phyloP scores from a whole-genome alignment of 1,140 invertebrate species.

The Pomacea maculata region DNA sequence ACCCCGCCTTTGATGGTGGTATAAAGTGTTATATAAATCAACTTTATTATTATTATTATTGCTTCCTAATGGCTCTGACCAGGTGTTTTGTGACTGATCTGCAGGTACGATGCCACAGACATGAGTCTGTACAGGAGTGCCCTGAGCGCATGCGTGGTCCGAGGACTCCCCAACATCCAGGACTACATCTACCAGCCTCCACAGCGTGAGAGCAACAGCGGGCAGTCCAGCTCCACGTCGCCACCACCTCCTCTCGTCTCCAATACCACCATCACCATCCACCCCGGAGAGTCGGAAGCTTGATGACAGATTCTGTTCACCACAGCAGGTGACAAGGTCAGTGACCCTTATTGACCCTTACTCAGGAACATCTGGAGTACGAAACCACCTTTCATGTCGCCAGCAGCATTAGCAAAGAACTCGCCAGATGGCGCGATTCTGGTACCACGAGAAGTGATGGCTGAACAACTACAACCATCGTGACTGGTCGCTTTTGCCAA shows the following conservation, averaged over 20 bases:
- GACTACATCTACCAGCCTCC: conserved; percentile 75
- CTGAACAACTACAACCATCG: no score
- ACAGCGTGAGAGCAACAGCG: background rate
- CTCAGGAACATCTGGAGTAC: background rate
- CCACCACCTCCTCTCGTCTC: conserved; percentile 3
- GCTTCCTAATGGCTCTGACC: background rate
- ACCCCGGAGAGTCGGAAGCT: background rate
- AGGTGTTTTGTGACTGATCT: conserved; percentile 6
- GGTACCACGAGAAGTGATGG: no score
- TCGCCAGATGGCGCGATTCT: no score
- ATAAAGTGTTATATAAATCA: no score
- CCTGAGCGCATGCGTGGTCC: conserved; percentile 85
- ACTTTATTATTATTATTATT: background rate
- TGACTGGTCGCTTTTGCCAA: no score
- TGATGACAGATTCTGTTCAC: background rate
- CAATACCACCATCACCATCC: background rate
- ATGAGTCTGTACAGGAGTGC: conserved; percentile 89
- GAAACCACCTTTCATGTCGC: background rate
- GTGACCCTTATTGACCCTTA: no score
- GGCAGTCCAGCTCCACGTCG: conserved; percentile 16
- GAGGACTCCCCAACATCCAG: conserved; percentile 83
- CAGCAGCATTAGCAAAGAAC: no score
- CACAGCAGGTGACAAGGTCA: background rate
- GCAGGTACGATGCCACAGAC: conserved; percentile 82
- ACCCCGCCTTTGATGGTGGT: no score